Evolutionary conservation across 2,797 vertebrate genomes (phyloP), one percentile per base, ranked within the genome.

Genomic region (Manis javanica): DNA sequence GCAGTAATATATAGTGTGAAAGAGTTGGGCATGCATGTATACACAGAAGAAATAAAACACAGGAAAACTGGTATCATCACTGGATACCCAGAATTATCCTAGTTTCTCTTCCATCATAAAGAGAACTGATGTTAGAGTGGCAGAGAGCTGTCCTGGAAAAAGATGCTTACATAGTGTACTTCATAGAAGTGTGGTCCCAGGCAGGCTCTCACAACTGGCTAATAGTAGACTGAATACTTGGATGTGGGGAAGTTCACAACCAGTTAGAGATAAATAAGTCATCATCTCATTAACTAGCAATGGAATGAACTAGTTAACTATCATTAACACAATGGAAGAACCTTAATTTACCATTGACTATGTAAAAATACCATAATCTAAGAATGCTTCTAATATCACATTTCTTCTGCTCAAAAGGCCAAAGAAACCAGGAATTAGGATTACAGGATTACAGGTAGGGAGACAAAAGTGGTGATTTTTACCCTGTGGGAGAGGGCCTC

Each of bases 181-280:
- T 84, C 55, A n/a, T n/a, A 29, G 8, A 59, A 79, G 24, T 87
- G 24, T 1, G 16, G 63, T 71, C 23, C 79, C 71, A 66, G n/a
- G 86, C 46, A 64, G 63, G 31, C 39, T 87, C 69, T 81, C 29
- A 82, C 5, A 39, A 78, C 15, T 18, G 16, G 14, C 51, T 84
- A 63, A 87, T 7, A 85, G 51, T 51, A 79, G 46, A 91, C 3
- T 37, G 55, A 79, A 75, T 51, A 85, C 13, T 59, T 85, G 24
- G 24, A 75, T 55, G 15, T 39, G 24, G 10, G 26, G 29, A 87
- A 11, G 37, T 78, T 55, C 29, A 81, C 57, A 77, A 63, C 46
- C 79, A 93, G 53, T 69, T 88, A 74, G 86, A 91, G 53, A 69
- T 23, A 92, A 79, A 39, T 69, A 83, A 83, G 53, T 75, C 64